Conservation (phyloP, 2,888 invertebrate genomes). For the Synergus umbraculus region DNA sequence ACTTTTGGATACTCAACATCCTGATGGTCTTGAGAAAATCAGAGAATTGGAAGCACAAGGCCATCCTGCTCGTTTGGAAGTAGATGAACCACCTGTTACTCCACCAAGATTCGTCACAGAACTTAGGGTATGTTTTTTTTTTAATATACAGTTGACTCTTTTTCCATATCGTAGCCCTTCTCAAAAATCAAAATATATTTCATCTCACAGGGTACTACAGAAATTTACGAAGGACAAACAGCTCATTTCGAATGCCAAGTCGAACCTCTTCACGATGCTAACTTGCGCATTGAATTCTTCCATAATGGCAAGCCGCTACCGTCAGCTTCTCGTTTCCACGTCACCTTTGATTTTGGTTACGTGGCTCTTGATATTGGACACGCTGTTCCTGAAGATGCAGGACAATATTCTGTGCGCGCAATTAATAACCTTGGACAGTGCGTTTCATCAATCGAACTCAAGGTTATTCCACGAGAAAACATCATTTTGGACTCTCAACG, state of each 20-base stretch:
- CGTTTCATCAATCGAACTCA: conserved; percentile 88
- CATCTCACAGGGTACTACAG: conserved; percentile 85
- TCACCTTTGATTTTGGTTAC: conserved; percentile 98
- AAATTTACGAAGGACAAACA: conserved; percentile 93
- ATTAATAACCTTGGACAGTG: conserved; percentile 95
- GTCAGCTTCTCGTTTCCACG: conserved; percentile 94
- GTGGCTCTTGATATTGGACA: conserved; percentile 97
- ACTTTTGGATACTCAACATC: conserved; percentile 93
- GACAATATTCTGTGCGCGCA: conserved; percentile 95
- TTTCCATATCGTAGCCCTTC: neutral
- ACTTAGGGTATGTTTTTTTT: conserved; percentile 78
- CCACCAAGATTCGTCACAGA: conserved; percentile 92
- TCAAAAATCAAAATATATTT: neutral
- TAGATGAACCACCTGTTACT: conserved; percentile 88
- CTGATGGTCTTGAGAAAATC: conserved; percentile 94
- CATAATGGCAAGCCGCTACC: conserved; percentile 95
- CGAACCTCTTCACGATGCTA: conserved; percentile 93
- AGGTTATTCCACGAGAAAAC: conserved; percentile 89
- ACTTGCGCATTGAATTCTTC: conserved; percentile 92
- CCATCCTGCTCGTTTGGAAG: conserved; percentile 87
- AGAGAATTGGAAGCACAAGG: conserved; percentile 94
- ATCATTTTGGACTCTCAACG: conserved; percentile 94
- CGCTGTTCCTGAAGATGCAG: conserved; percentile 96
- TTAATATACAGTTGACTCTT: neutral
- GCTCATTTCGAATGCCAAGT: conserved; percentile 98